Percentiles rank a stretch among this genome's conserved stretches.
phyloP scores from a whole-genome alignment of 2,888 invertebrate species.

The Trichogramma evanescens region DNA sequence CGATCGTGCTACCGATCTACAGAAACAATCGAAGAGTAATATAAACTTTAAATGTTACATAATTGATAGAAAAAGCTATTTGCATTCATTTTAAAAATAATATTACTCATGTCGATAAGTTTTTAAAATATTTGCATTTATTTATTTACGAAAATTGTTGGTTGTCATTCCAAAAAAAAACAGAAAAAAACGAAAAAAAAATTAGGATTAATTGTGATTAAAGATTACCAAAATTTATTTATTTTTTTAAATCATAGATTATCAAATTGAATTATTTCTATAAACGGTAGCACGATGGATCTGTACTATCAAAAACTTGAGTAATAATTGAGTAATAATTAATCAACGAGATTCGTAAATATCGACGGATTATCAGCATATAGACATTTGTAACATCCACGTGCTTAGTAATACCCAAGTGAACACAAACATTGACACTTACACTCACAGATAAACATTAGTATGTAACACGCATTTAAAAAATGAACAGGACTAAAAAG shows the following conservation, averaged over 20 bases:
- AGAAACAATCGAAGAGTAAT: too few species aligned
- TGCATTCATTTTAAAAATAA: not conserved
- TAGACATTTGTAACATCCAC: too few species aligned
- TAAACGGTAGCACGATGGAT: constrained; percentile 19
- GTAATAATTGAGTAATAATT: constrained; percentile 39
- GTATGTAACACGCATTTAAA: not conserved
- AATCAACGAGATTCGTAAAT: constrained; percentile 17
- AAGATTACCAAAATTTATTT: too few species aligned
- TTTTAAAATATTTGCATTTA: too few species aligned
- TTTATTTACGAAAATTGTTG: too few species aligned
- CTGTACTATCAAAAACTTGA: constrained; percentile 36
- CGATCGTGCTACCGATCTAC: too few species aligned
- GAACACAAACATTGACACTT: constrained; percentile 12
- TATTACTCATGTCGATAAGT: too few species aligned
- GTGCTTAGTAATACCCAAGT: not conserved
- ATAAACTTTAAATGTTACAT: not conserved
- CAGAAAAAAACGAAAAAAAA: not conserved
- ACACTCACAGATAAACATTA: constrained; percentile 3
- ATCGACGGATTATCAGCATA: too few species aligned
- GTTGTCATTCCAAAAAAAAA: not conserved
- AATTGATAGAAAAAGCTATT: not conserved
- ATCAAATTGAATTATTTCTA: too few species aligned
- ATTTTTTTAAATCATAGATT: not conserved
- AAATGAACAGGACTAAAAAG: constrained; percentile 5
- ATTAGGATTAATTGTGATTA: too few species aligned